Evolutionary conservation across 1,140 invertebrate species (phyloP), one percentile per base, ranked within the genome.

Genomic region (Trypoxylus dichotomus): DNA sequence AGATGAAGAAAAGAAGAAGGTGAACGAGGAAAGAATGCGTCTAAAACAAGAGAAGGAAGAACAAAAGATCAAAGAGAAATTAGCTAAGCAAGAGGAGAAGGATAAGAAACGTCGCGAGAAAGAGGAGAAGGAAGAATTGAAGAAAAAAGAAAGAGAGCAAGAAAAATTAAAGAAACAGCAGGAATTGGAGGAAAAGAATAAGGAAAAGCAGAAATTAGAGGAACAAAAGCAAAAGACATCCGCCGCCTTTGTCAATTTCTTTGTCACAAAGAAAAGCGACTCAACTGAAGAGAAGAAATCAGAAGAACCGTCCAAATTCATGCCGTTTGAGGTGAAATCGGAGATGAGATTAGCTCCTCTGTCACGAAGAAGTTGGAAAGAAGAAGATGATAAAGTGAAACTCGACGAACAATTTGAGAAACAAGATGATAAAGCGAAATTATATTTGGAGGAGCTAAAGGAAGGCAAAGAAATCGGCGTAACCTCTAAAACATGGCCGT

Each of bases 321-420:
- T 91, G 83, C 90, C 90, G 19, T 92, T 94, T 81, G 90, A 94
- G 87, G 87, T 96, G 3, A 97, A 96, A 86, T 90, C 90, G n/a
- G 93, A 96, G 85, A 97, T 97, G 95, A 91, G 91, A 83, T 81
- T 97, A 74, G 95, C 96, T 3, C 94, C 94, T 0, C 80, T 89
- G 10, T 83, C 84, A 76, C 87, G 94, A 79, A 84, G 85, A 77
- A 78, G 83, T 41, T 84, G 94, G 24, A 37, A 37, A 5, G 86
- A 78, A 19, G 82, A 88, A 43, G 83, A 89, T 13, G 86, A 88
- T 19, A 91, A 89, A 82, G 76, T 83, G 11, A 77, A 80, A 37
- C 85, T 94, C 43, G 91, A 92, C 77, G 80, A 85, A 42, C 11
- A 19, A n/a, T 81, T 85, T 3, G 71, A 91, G 19, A 79, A 84